Evolutionary conservation across 2,888 invertebrate genomes (phyloP).

Genomic region (Harpalus rufipes): DNA sequence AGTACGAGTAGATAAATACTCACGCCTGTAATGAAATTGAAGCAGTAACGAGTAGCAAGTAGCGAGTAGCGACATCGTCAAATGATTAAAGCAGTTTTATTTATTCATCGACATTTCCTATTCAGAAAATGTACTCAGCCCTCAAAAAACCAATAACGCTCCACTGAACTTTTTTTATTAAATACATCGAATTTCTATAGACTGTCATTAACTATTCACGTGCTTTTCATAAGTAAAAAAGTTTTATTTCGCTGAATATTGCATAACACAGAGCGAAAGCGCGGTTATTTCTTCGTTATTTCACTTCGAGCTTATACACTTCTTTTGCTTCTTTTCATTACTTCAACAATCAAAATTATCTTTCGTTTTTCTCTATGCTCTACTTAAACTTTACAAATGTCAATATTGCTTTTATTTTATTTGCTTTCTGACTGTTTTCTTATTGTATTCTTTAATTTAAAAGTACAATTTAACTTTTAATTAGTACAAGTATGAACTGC

Average conservation of each 20-base stretch:
- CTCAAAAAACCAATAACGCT: constrained; percentile 55
- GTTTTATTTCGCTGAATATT: constrained; percentile 37
- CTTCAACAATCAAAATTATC: constrained; percentile 19
- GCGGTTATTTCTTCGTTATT: constrained; percentile 12
- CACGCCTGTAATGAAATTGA: constrained; percentile 7
- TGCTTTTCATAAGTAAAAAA: constrained; percentile 56
- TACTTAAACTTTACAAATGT: constrained; percentile 4
- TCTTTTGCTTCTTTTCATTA: constrained; percentile 5
- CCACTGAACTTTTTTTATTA: constrained; percentile 58
- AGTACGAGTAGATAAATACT: neutral
- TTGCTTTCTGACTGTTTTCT: neutral
- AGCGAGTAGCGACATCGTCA: constrained; percentile 29
- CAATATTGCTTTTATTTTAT: neutral
- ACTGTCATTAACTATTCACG: constrained; percentile 58
- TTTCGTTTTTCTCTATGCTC: neutral
- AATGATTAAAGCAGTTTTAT: constrained; percentile 57
- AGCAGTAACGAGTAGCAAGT: constrained; percentile 34
- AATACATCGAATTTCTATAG: constrained; percentile 59
- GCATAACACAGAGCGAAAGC: neutral
- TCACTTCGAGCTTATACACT: constrained; percentile 2
- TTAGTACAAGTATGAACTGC: neutral
- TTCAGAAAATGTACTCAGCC: constrained; percentile 59
- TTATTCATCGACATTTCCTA: constrained; percentile 61
- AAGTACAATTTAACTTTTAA: neutral
- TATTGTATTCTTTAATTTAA: neutral